Evolutionary conservation across 2,888 invertebrate species (phyloP).

Genomic region (Leucophora obtusa): DNA sequence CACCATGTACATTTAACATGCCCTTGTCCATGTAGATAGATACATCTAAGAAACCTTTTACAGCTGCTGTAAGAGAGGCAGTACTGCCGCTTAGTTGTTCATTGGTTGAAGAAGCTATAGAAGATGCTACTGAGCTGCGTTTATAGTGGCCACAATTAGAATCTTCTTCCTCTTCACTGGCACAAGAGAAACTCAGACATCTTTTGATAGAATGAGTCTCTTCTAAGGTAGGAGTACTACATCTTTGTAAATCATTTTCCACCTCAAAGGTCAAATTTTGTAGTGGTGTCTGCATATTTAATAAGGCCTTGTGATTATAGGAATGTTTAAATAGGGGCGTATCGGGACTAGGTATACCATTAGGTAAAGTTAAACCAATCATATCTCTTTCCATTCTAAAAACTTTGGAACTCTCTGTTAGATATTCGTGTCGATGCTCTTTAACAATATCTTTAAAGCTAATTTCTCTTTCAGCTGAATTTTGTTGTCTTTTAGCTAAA

Average conservation of each 20-base stretch:
- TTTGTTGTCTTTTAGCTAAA: background rate
- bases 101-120: conserved; percentile 67
- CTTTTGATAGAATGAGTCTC: conserved; percentile 80
- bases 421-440: too few relatives aligned
- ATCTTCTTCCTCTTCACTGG: conserved; percentile 79
- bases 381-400: conserved; percentile 41
- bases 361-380: conserved; percentile 73
- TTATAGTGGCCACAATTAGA: conserved; percentile 77
- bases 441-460: background rate
- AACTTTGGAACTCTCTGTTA: background rate
- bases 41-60: conserved; percentile 83
- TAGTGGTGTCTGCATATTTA: conserved; percentile 63
- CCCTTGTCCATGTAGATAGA: conserved; percentile 81
- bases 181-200: conserved; percentile 82
- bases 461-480: background rate
- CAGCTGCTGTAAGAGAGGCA: conserved; percentile 69
- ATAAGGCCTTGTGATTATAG: conserved; percentile 35
- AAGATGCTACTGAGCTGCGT: conserved; percentile 80
- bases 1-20: conserved; percentile 85
- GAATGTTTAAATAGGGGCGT: conserved; percentile 66
- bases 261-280: conserved; percentile 74
- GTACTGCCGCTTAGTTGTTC: conserved; percentile 61
- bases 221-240: conserved; percentile 78
- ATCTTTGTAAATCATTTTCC: conserved; percentile 75
- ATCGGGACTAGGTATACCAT: conserved; percentile 76